Base-by-base conservation (phyloP, 30 jellyfish, hydroid and myxozoan species). In the Aurelia sp. region DNA sequence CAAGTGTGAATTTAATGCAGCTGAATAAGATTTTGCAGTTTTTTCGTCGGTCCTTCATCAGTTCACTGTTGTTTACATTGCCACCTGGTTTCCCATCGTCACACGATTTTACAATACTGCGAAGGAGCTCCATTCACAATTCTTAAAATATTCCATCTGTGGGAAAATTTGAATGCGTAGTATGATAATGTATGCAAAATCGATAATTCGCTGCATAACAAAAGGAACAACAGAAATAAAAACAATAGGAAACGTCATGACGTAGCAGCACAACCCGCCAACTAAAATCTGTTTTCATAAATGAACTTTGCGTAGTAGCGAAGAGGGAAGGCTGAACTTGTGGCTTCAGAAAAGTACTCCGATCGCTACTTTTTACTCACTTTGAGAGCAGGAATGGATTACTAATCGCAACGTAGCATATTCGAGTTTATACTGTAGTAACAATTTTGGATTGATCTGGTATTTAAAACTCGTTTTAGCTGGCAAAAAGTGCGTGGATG, bases 191-290 rank as follows among this genome's bases (percentile, higher is more conserved):
- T 78, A 78, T 78, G 89, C 71, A 11, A 60, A 59, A 62, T 78
- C 63, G 30, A n/a, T 30, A 19, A 78, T 78, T 55, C 71, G 48
- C 35, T 47, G 53, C 52, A 8, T 11, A 78, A 78, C 89, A 78
- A 78, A 12, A 78, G 79, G 65, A 41, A 33, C 55, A 44, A 44
- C 8, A 44, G 55, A 44, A 44, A 44, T 44, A 10, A 44, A 31
- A 78, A 78, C 89, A 78, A 78, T 31, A 78, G 79, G 50, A 41
- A 33, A 78, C 51, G 79, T 78, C 89, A 78, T 78, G 89, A 78
- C 89, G 89, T 78, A 78, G 89, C 77, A 62, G 89, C 89, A 78
- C 65, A 78, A 78, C 89, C 89, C 89, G 89, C 89, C 89, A 78
- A 78, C 89, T 41, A 78, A 62, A 78, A 31, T 84, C 86, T 84